phyloP scores from a whole-genome alignment of 2,797 vertebrate species.

The Brachyalestes nurse region DNA sequence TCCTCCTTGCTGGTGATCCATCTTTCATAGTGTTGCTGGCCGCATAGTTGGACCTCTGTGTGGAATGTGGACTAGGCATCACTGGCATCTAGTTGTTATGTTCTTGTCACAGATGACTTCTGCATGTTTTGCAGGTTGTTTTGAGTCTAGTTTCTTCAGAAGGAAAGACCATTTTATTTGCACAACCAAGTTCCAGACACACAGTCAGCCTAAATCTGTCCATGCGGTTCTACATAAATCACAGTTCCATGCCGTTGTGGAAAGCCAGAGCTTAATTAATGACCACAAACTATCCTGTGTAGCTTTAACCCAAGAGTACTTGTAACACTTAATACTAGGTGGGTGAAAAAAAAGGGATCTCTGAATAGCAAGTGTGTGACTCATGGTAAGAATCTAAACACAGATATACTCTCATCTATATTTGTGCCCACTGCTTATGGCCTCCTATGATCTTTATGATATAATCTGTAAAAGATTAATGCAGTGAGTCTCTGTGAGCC shows the following conservation, averaged over 20 bases:
- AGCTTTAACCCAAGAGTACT: not conserved
- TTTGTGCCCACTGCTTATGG: not conserved
- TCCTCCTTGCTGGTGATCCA: slow-evolving; percentile 54
- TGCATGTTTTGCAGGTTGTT: slow-evolving; percentile 65
- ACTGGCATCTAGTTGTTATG: slow-evolving; percentile 48
- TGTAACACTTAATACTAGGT: not conserved
- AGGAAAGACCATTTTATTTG: slow-evolving; percentile 58
- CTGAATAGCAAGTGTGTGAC: not conserved
- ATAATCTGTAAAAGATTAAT: not conserved
- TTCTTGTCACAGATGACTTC: slow-evolving; percentile 33
- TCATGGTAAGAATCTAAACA: slow-evolving; percentile 5
- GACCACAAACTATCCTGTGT: not conserved
- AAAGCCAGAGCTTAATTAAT: not conserved
- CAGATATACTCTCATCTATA: not conserved
- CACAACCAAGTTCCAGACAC: not conserved
- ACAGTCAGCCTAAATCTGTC: not conserved
- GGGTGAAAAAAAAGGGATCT: not conserved
- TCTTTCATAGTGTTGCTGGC: slow-evolving; percentile 51
- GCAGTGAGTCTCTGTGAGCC: not conserved
- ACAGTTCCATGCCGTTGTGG: not conserved
- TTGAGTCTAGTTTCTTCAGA: slow-evolving; percentile 47
- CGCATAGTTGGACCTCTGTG: slow-evolving; percentile 68
- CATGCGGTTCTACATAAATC: not conserved
- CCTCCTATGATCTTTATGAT: not conserved
- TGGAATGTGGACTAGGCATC: slow-evolving; percentile 69